Evolutionary conservation across 2,888 invertebrate species (phyloP).

Genomic region (Bimastos eiseni): DNA sequence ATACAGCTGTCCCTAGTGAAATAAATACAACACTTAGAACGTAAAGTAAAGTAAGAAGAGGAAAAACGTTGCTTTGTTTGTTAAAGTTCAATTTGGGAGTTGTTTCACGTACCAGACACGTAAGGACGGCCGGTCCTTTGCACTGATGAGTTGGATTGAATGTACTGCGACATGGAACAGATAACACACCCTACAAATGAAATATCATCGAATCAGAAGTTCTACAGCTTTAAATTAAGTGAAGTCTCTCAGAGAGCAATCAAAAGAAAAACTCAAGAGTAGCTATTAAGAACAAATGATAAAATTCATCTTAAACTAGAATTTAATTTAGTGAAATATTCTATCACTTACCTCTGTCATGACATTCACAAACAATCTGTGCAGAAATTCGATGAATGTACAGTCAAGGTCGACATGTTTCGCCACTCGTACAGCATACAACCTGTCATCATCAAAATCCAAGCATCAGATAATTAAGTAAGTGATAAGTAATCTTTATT

Average conservation of each 20-base stretch:
- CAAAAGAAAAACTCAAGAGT: neutral
- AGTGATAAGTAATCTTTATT: neutral
- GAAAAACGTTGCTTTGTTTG: neutral
- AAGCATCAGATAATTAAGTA: neutral
- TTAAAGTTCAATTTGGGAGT: neutral
- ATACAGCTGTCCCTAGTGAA: neutral
- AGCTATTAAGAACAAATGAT: neutral
- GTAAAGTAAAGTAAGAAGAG: neutral
- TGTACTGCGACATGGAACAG: constrained; percentile 48
- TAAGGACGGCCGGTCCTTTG: constrained; percentile 69
- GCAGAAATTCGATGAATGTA: constrained; percentile 69
- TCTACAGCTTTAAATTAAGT: neutral
- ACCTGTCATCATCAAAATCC: constrained; percentile 41
- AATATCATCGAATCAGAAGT: neutral
- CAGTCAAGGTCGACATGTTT: constrained; percentile 73
- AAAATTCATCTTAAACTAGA: neutral
- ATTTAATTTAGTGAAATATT: neutral
- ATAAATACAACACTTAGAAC: neutral
- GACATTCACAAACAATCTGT: constrained; percentile 68
- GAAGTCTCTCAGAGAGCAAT: neutral
- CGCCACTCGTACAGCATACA: constrained; percentile 69
- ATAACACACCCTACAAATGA: neutral
- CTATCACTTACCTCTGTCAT: constrained; percentile 63
- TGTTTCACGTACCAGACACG: constrained; percentile 65
- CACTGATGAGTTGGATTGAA: constrained; percentile 65